A percentile compares a stretch with the other conserved stretches of the same genome.
Evolutionary conservation across 1,140 invertebrate genomes (phyloP).

Genomic region (Protaetia brevitarsis): DNA sequence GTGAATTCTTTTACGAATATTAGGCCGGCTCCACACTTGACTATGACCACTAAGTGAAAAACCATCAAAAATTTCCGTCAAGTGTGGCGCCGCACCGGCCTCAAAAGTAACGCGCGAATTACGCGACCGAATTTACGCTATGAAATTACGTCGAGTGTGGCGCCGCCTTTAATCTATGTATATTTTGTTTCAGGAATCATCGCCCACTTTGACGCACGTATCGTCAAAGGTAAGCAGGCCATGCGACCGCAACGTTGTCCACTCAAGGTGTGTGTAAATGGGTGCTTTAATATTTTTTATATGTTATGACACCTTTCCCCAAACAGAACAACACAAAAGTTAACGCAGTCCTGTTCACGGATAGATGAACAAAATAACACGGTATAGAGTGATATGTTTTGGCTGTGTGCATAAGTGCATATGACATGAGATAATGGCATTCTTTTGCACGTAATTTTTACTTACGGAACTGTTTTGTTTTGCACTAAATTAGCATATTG

Average conservation of each 20-base stretch:
- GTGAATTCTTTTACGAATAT: no score
- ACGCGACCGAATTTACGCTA: no score
- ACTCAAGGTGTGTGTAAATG: slow-evolving; percentile 50
- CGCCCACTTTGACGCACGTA: slow-evolving; percentile 64
- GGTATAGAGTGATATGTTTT: neutral
- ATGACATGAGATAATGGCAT: neutral
- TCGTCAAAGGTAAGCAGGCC: slow-evolving; percentile 65
- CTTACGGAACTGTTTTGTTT: neutral
- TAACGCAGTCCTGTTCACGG: neutral
- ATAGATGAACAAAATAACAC: neutral
- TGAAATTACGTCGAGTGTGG: no score
- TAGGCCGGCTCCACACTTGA: no score
- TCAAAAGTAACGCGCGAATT: no score
- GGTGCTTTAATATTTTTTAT: slow-evolving; percentile 34
- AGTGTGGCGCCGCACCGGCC: no score
- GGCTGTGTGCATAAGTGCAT: slow-evolving; percentile 2
- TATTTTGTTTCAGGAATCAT: slow-evolving; percentile 62
- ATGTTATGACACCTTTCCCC: slow-evolving; percentile 3
- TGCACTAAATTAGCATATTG: neutral
- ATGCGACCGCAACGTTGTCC: slow-evolving; percentile 50
- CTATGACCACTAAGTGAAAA: no score
- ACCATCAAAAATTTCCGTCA: no score
- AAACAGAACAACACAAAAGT: neutral
- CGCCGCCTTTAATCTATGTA: no score
- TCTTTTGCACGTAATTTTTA: neutral